These are phyloP conservation scores for Chloebia gouldiae DNA, from an alignment of 2,113 vertebrate species.

Conservation along the genomic window DNA sequence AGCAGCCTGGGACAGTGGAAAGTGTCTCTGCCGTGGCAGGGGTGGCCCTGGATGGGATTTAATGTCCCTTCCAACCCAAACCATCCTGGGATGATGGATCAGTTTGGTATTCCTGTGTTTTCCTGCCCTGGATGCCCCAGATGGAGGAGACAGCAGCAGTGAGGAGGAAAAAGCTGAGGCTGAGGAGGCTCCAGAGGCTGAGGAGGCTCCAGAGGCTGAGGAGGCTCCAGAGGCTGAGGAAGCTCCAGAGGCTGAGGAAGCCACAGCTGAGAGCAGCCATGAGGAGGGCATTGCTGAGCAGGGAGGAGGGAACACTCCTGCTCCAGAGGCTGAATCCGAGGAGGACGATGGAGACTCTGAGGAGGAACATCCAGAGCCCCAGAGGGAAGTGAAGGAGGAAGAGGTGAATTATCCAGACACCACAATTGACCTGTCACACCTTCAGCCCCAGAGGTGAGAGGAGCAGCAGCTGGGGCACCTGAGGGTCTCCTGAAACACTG, in stretches of 20 bases:
- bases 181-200: background rate
- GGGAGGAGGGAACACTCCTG: background rate
- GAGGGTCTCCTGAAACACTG: background rate
- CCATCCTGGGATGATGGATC: background rate
- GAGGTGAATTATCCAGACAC: slow-evolving; percentile 88
- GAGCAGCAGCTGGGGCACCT: background rate
- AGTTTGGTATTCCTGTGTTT: background rate
- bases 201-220: background rate
- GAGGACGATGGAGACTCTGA: slow-evolving; percentile 55
- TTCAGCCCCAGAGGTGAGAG: slow-evolving; percentile 86
- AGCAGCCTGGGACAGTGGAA: rapidly evolving
- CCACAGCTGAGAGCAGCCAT: background rate
- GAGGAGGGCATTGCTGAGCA: background rate
- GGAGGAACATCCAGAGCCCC: slow-evolving; percentile 19
- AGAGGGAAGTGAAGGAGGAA: slow-evolving; percentile 52
- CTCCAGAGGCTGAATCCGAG: slow-evolving; percentile 55
- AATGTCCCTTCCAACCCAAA: background rate
- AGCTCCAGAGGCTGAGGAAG: background rate
- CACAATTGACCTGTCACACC: slow-evolving; percentile 88
- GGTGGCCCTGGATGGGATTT: rapidly evolving
- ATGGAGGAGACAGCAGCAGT: slow-evolving; percentile 63
- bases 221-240: background rate
- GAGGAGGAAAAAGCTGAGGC: slow-evolving; percentile 62
- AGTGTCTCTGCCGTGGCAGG: background rate
- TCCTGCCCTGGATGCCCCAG: background rate